Conservation (phyloP, 1,140 invertebrate genomes). For the Aphidius gifuensis region DNA sequence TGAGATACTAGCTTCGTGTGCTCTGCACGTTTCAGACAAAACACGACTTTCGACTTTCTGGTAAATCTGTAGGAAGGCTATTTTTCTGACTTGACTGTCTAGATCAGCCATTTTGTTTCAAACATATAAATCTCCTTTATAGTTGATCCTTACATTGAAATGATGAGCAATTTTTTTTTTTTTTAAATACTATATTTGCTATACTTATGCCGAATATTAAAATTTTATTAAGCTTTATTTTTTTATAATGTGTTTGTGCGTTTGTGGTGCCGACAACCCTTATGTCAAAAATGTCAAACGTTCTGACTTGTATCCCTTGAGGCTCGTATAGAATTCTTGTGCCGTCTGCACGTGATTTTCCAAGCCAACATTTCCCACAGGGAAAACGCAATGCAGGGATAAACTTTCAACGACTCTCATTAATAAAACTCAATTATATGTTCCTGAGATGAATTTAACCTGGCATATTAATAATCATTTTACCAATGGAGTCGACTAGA, state of each 20-base stretch:
- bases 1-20: slow-evolving; percentile 15
- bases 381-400: slow-evolving; percentile 2
- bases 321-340: slow-evolving; percentile 17
- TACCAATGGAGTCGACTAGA: no score
- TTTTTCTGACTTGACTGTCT: slow-evolving; percentile 6
- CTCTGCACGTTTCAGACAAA: slow-evolving; percentile 23
- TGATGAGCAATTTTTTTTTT: no score
- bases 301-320: slow-evolving; percentile 15
- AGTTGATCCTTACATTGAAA: no score
- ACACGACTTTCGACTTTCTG: slow-evolving; percentile 26
- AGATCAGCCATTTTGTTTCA: background rate
- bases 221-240: no score
- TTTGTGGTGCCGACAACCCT: slow-evolving; percentile 11
- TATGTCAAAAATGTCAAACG: slow-evolving; percentile 17
- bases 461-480: background rate
- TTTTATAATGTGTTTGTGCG: no score
- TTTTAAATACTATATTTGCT: no score
- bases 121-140: no score
- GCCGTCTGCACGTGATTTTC: slow-evolving; percentile 9
- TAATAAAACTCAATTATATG: slow-evolving; percentile 17
- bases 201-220: no score
- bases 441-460: background rate
- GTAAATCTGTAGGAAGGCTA: slow-evolving; percentile 14
- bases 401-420: slow-evolving; percentile 19
- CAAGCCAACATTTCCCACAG: slow-evolving; percentile 11